Conservation (phyloP, 2,797 vertebrate genomes). For the Spheniscus humboldti region DNA sequence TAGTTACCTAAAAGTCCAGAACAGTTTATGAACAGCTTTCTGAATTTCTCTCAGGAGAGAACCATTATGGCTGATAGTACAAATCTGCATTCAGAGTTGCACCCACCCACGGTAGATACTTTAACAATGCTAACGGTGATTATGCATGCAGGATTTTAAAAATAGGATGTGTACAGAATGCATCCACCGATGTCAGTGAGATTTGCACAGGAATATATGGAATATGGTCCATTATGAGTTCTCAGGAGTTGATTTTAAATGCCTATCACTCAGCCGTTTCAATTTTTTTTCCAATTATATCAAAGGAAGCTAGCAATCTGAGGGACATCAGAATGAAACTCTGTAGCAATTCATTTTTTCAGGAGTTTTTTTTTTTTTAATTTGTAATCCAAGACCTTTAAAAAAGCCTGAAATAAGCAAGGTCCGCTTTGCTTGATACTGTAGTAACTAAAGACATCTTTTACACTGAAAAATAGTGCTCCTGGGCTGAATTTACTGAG, state of each 20-base stretch:
- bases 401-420: neutral
- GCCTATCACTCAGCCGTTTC: neutral
- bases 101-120: neutral
- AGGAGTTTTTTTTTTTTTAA: neutral
- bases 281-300: neutral
- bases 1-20: slow-evolving; percentile 32
- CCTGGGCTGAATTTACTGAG: neutral
- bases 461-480: neutral
- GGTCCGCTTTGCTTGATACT: neutral
- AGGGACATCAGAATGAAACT: slow-evolving; percentile 7
- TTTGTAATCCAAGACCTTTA: neutral
- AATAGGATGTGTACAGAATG: neutral
- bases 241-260: neutral
- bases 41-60: slow-evolving; percentile 10
- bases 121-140: neutral
- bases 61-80: neutral
- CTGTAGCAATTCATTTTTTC: neutral
- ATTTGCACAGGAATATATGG: neutral
- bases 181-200: neutral
- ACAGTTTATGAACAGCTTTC: slow-evolving; percentile 10
- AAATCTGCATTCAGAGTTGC: slow-evolving; percentile 19
- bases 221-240: neutral
- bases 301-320: neutral
- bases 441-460: neutral
- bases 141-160: slow-evolving; percentile 20